These are phyloP conservation scores for Mobula hypostoma DNA, from an alignment of 2,113 vertebrate genomes.

Conservation along the genomic window DNA sequence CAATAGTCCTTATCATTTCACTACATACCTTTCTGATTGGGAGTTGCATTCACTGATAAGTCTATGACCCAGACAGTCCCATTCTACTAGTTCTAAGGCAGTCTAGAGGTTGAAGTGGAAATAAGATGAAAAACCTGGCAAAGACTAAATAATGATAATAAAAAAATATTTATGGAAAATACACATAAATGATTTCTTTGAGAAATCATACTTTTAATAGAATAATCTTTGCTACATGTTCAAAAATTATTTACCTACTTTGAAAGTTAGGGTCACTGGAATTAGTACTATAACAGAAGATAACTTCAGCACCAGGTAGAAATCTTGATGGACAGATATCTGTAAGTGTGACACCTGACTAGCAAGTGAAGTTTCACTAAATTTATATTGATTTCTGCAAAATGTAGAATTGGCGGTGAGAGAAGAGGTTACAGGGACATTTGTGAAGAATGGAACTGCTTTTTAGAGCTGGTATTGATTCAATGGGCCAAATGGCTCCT, in stretches of 20 bases:
- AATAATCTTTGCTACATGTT: background rate
- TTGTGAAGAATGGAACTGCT: too few species aligned
- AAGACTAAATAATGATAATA: background rate
- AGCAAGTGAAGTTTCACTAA: background rate
- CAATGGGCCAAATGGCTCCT: too few species aligned
- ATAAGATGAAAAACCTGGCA: background rate
- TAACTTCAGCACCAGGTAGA: background rate
- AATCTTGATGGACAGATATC: background rate
- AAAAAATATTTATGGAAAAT: background rate
- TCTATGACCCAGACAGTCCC: background rate
- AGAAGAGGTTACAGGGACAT: too few species aligned
- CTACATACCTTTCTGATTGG: background rate
- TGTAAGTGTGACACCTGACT: background rate
- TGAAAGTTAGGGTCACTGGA: background rate
- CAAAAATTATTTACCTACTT: background rate
- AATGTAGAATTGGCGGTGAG: too few species aligned
- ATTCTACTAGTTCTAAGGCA: background rate
- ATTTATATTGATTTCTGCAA: background rate
- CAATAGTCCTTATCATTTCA: background rate
- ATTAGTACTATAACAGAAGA: background rate
- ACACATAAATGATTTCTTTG: too few species aligned
- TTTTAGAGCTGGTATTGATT: too few species aligned
- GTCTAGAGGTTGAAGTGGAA: background rate
- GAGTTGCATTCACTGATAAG: conserved; percentile 12
- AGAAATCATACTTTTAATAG: background rate